phyloP scores from a whole-genome alignment of 2,888 invertebrate species.

The Cheilosia urbana region DNA sequence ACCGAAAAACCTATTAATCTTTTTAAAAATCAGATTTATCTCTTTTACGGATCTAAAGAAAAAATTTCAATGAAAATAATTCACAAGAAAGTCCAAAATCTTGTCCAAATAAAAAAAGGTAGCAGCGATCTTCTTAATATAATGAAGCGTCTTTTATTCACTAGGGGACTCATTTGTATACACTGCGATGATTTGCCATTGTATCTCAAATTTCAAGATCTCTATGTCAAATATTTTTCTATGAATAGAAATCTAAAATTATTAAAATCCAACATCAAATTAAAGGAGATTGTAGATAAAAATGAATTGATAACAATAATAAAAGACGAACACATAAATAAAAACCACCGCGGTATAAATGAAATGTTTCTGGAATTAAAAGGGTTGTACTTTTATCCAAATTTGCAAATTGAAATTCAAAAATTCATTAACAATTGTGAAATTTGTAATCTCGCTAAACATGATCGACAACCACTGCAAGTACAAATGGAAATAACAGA shows the following conservation, averaged over 20 bases:
- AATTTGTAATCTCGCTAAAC: conserved; percentile 30
- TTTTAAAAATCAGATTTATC: conserved; percentile 21
- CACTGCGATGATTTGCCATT: conserved; percentile 24
- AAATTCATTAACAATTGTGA: too few species aligned
- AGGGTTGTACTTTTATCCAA: background rate
- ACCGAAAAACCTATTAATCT: conserved; percentile 34
- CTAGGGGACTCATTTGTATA: conserved; percentile 40
- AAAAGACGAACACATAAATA: conserved; percentile 16
- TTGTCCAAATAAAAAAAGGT: conserved; percentile 5
- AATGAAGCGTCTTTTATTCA: conserved; percentile 43
- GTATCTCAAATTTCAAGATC: conserved; percentile 19
- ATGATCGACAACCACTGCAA: conserved; percentile 12
- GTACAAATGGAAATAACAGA: conserved; percentile 25
- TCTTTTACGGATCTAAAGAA: background rate
- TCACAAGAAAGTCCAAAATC: conserved; percentile 29
- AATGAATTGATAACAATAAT: conserved; percentile 14
- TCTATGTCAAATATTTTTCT: conserved; percentile 22
- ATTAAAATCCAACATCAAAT: conserved; percentile 9
- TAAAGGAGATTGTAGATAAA: conserved; percentile 29
- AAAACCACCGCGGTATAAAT: conserved; percentile 20
- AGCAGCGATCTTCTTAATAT: conserved; percentile 12
- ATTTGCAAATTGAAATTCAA: too few species aligned
- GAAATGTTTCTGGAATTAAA: conserved; percentile 9
- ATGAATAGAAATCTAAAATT: conserved; percentile 29
- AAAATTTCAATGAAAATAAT: conserved; percentile 22